Evolutionary conservation across 2,797 vertebrate genomes (phyloP).

Genomic region (Pelochelys cantorii): DNA sequence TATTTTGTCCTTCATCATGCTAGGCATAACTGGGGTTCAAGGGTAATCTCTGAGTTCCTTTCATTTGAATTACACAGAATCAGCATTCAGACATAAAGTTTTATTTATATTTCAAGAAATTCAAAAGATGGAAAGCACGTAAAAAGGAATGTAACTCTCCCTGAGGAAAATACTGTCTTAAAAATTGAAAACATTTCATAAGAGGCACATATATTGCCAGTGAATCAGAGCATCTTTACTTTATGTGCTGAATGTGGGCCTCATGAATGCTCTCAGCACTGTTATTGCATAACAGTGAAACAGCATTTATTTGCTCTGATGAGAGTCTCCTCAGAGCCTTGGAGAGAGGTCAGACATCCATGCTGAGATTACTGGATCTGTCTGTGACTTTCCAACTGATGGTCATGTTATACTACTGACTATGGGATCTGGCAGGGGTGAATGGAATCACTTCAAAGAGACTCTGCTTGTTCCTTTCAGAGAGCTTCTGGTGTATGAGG

Average conservation of each 20-base stretch:
- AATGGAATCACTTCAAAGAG: neutral
- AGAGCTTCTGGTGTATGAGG: neutral
- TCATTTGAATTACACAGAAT: conserved; percentile 65
- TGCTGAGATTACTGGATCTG: conserved; percentile 59
- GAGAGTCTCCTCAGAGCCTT: conserved; percentile 59
- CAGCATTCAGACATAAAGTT: conserved; percentile 51
- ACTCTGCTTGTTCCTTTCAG: neutral
- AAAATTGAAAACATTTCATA: neutral
- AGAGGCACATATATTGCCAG: rapidly evolving
- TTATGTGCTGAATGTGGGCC: neutral
- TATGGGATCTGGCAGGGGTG: neutral
- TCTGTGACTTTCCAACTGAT: conserved; percentile 11
- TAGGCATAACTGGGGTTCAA: conserved; percentile 40
- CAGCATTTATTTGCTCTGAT: conserved; percentile 11
- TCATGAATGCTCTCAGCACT: neutral
- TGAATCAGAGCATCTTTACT: neutral
- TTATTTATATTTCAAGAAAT: conserved; percentile 45
- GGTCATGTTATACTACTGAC: conserved; percentile 23
- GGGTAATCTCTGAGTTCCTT: conserved; percentile 53
- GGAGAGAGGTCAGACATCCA: conserved; percentile 64
- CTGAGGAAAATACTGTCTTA: neutral
- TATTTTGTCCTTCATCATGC: conserved; percentile 29
- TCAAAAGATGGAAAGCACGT: conserved; percentile 41
- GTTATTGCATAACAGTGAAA: conserved; percentile 45
- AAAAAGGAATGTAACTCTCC: neutral